Percentiles rank a stretch among this genome's conserved stretches.
Conservation (phyloP, 2,113 vertebrate species). For the Nothobranchius furzeri region DNA sequence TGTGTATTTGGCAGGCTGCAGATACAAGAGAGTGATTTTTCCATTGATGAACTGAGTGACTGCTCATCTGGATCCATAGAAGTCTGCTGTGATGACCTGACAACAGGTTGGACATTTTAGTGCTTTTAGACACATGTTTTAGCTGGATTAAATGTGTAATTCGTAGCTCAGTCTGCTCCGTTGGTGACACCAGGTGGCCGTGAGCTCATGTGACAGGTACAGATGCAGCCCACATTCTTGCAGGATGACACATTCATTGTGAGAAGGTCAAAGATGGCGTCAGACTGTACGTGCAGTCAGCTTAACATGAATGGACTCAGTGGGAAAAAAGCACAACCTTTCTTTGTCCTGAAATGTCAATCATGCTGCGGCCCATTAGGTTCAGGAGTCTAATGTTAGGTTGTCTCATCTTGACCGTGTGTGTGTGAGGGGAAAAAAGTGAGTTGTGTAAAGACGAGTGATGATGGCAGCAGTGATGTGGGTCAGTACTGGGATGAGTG, state of each 20-base stretch:
- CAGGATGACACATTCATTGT: conserved; percentile 30
- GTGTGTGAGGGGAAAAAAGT: too few species aligned
- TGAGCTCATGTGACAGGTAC: conserved; percentile 16
- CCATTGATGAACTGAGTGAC: conserved; percentile 77
- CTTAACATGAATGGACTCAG: conserved; percentile 46
- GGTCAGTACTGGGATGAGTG: conserved; percentile 45
- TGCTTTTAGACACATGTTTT: neutral
- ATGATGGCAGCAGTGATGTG: conserved; percentile 51
- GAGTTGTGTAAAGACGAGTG: neutral
- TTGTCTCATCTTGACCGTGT: conserved; percentile 8
- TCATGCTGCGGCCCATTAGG: conserved; percentile 29
- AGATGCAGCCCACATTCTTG: conserved; percentile 10
- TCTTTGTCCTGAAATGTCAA: conserved; percentile 40
- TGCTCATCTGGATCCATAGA: conserved; percentile 81
- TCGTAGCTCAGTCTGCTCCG: neutral
- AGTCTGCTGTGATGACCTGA: conserved; percentile 77
- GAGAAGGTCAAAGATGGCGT: conserved; percentile 23
- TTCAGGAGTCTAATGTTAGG: conserved; percentile 31
- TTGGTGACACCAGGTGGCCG: neutral
- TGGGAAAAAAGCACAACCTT: conserved; percentile 26
- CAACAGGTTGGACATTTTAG: conserved; percentile 59
- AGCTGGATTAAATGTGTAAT: neutral
- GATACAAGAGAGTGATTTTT: conserved; percentile 56
- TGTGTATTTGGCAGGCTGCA: conserved; percentile 59
- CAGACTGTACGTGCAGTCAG: conserved; percentile 29